Percentiles rank a stretch among this genome's conserved stretches.
These are phyloP conservation scores for Pterophyllum scalare DNA, from an alignment of 2,113 vertebrate genomes.

Conservation along the genomic window DNA sequence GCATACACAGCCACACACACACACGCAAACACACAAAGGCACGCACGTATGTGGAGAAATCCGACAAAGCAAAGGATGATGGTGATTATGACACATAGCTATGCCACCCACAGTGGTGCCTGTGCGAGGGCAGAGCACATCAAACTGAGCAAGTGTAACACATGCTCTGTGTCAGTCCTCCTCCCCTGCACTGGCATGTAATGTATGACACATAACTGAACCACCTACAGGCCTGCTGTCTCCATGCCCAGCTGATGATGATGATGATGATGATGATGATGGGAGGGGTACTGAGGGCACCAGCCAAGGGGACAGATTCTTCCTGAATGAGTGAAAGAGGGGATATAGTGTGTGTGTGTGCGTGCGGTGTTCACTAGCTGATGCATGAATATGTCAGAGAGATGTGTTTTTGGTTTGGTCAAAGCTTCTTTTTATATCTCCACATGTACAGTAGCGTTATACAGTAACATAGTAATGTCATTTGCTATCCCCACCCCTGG, in stretches of 20 bases:
- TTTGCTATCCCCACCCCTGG: conserved; percentile 29
- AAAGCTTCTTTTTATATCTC: not conserved
- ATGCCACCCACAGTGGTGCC: conserved; percentile 78
- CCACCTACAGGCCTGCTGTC: conserved; percentile 80
- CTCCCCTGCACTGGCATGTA: conserved; percentile 79
- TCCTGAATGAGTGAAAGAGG: conserved; percentile 18
- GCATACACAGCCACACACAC: conserved; percentile 5
- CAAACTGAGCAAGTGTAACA: conserved; percentile 78
- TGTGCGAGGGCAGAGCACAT: conserved; percentile 78
- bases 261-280: conserved; percentile 21
- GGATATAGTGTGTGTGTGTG: conserved; percentile 5
- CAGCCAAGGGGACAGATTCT: conserved; percentile 41
- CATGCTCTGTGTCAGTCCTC: conserved; percentile 80
- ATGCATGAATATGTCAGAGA: conserved; percentile 14
- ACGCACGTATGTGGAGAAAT: conserved; percentile 53
- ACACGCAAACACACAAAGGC: conserved; percentile 31
- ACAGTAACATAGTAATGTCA: conserved; percentile 12
- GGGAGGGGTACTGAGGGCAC: conserved; percentile 2
- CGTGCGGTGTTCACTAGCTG: not conserved
- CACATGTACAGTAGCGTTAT: not conserved
- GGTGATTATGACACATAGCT: conserved; percentile 80
- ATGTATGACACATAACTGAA: conserved; percentile 78
- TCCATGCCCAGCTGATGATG: conserved; percentile 63
- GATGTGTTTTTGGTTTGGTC: conserved; percentile 18
- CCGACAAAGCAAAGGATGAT: conserved; percentile 72